Conservation (phyloP, 2,797 vertebrate species). For the Tympanoctomys barrerae region DNA sequence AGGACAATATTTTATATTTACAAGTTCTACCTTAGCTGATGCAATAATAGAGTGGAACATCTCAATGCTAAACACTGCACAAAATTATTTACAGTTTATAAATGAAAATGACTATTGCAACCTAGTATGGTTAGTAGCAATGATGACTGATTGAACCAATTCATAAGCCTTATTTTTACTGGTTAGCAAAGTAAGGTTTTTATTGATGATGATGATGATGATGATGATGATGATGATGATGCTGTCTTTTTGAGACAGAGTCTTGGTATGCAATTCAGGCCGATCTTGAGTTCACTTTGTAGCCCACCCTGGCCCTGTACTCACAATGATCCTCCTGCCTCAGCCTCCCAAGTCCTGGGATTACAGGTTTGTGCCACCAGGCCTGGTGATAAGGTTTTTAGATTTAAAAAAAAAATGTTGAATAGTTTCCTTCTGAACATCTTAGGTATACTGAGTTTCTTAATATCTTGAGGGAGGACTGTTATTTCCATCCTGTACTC, state of each 20-base stretch:
- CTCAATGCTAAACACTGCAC: conserved; percentile 5
- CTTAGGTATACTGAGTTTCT: conserved; percentile 29
- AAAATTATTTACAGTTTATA: conserved; percentile 28
- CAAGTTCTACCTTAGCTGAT: conserved; percentile 36
- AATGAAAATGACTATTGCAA: background rate
- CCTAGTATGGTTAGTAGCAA: background rate
- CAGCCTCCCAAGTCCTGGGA: too few species aligned
- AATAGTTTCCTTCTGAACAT: background rate
- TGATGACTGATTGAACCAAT: background rate
- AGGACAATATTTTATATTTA: conserved; percentile 14
- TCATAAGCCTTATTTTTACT: background rate
- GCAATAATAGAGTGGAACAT: background rate
- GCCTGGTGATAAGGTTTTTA: background rate
- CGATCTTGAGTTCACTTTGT: too few species aligned
- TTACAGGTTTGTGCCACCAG: too few species aligned
- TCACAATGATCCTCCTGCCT: too few species aligned
- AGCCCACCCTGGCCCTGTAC: too few species aligned
- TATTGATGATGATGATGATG: too few species aligned
- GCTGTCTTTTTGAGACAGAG: too few species aligned
- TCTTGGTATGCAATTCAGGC: too few species aligned
- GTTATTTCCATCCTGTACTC: background rate
- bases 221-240: too few species aligned
- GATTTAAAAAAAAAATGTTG: background rate
- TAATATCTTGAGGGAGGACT: background rate
- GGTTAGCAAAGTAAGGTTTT: background rate